phyloP scores from a whole-genome alignment of 2,797 vertebrate genomes.

The Chelidonichthys spinosus region DNA sequence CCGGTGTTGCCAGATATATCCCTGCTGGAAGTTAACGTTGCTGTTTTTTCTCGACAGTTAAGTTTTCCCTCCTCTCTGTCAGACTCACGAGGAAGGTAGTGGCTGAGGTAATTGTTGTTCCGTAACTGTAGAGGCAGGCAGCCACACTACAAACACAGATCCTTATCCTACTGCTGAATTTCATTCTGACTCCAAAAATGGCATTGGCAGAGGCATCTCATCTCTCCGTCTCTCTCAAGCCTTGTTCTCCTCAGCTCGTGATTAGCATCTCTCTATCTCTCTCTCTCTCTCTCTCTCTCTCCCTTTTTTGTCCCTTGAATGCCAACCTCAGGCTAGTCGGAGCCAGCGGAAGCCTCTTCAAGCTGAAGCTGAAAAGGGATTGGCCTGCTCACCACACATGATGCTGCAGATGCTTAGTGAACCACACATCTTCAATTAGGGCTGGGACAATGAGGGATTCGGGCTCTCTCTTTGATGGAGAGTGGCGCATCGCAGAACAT shows the following conservation, averaged over 20 bases:
- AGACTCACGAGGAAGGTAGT: conserved; percentile 34
- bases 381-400: conserved; percentile 37
- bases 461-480: conserved; percentile 15
- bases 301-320: conserved; percentile 33
- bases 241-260: conserved; percentile 61
- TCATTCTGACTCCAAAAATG: conserved; percentile 51
- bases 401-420: conserved; percentile 38
- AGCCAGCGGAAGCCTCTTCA: conserved; percentile 56
- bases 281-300: conserved; percentile 30
- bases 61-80: conserved; percentile 8
- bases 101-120: conserved; percentile 58
- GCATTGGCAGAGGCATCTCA: conserved; percentile 53
- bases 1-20: conserved; percentile 6
- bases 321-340: conserved; percentile 48
- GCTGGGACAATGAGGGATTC: conserved; percentile 33
- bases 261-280: conserved; percentile 62
- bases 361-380: conserved; percentile 37
- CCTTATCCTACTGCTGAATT: conserved; percentile 59
- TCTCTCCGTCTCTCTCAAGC: conserved; percentile 47
- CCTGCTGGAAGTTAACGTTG: conserved; percentile 17
- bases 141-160: conserved; percentile 56
- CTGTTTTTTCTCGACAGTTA: conserved; percentile 12
- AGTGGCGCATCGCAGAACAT: conserved; percentile 33
- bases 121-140: conserved; percentile 46
- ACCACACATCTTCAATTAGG: conserved; percentile 50